Percentiles rank a stretch among this genome's conserved stretches.
These are phyloP conservation scores for Scaptomyza polygonia DNA, from an alignment of 2,888 invertebrate species.

Conservation along the genomic window DNA sequence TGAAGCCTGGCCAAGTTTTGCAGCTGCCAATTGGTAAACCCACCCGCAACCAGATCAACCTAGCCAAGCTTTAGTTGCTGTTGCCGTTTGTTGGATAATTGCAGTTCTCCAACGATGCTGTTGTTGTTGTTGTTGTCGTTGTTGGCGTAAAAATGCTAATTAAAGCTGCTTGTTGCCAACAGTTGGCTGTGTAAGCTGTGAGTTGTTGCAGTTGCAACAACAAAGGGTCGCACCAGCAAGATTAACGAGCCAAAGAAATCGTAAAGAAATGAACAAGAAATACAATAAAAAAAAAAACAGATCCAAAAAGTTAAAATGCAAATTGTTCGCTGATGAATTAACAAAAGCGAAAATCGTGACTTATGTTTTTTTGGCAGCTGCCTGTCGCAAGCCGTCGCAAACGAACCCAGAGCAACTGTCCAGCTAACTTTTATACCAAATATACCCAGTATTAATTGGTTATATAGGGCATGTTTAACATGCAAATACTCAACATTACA, in stretches of 20 bases:
- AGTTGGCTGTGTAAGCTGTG: constrained; percentile 28
- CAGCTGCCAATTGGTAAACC: constrained; percentile 59
- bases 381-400: constrained; percentile 53
- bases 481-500: too few relatives aligned
- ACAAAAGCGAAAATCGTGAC: constrained; percentile 81
- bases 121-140: constrained; percentile 30
- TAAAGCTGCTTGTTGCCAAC: constrained; percentile 71
- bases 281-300: constrained; percentile 26
- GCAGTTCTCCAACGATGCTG: constrained; percentile 39
- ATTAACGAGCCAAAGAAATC: constrained; percentile 77
- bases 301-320: constrained; percentile 60
- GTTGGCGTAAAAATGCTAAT: constrained; percentile 77
- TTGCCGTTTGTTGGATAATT: constrained; percentile 55
- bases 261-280: constrained; percentile 70
- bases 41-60: constrained; percentile 64
- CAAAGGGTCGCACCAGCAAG: constrained; percentile 71
- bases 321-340: constrained; percentile 81
- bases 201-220: constrained; percentile 13
- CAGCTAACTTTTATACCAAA: constrained; percentile 45
- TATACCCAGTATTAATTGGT: constrained; percentile 24
- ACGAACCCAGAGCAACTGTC: constrained; percentile 57
- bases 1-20: constrained; percentile 49
- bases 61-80: constrained; percentile 26
- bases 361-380: constrained; percentile 81
- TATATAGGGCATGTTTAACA: constrained; percentile 23